Conservation (phyloP, 2,888 invertebrate genomes). For the Drosophila birchii region DNA sequence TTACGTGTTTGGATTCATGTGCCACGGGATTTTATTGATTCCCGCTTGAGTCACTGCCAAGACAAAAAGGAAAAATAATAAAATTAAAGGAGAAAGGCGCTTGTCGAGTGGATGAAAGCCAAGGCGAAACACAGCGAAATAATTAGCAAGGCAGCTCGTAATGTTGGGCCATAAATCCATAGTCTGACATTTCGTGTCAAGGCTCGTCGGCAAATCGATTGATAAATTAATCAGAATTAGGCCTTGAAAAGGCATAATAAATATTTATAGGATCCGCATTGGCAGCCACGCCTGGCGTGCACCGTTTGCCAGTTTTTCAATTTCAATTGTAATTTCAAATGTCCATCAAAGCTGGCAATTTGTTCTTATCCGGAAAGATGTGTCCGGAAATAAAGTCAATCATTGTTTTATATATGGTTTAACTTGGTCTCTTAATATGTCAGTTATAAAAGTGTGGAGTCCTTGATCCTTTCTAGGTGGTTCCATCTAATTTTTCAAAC, state of each 20-base stretch:
- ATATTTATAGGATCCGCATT: constrained; percentile 63
- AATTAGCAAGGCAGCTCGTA: constrained; percentile 71
- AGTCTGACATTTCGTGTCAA: constrained; percentile 74
- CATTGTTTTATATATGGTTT: neutral
- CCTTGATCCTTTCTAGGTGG: neutral
- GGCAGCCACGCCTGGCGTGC: constrained; percentile 24
- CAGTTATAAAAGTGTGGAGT: neutral
- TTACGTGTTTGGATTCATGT: constrained; percentile 64
- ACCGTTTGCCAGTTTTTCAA: constrained; percentile 62
- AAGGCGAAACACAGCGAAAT: constrained; percentile 47
- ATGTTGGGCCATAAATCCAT: constrained; percentile 66
- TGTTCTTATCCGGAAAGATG: constrained; percentile 1
- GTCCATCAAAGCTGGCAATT: constrained; percentile 66
- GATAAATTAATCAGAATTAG: constrained; percentile 77
- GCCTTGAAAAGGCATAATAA: constrained; percentile 73
- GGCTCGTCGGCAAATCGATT: constrained; percentile 69
- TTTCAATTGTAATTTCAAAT: constrained; percentile 77
- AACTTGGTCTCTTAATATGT: neutral
- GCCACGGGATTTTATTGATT: constrained; percentile 67
- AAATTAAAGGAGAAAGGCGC: constrained; percentile 6
- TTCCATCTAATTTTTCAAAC: neutral
- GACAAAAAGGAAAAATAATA: constrained; percentile 12
- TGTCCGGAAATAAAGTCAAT: neutral
- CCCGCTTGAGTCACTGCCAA: constrained; percentile 36
- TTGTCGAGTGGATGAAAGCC: constrained; percentile 25